Conservation (phyloP, 2,113 vertebrate species). For the Chloroceryle aenea region DNA sequence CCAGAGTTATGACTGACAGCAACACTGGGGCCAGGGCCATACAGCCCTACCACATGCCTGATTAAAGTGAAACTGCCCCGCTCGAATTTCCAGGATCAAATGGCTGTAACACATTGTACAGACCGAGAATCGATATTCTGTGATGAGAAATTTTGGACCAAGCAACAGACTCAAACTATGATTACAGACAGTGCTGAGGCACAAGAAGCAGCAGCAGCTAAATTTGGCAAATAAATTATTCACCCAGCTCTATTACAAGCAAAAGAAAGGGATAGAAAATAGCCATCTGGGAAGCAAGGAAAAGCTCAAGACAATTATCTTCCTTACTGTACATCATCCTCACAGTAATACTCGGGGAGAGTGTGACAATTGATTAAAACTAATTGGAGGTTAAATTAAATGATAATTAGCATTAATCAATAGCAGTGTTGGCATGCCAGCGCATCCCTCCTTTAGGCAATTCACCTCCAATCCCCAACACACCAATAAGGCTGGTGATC, state of each 20-base stretch:
- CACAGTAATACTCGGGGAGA: background rate
- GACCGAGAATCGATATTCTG: background rate
- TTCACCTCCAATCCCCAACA: conserved; percentile 60
- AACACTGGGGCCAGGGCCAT: background rate
- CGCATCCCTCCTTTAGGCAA: conserved; percentile 48
- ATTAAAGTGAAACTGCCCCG: conserved; percentile 24
- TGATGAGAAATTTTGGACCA: conserved; percentile 16
- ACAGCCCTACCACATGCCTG: background rate
- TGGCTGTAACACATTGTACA: background rate
- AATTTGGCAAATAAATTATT: conserved; percentile 55
- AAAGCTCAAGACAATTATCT: conserved; percentile 45
- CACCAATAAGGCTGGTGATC: conserved; percentile 62
- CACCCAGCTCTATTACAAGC: conserved; percentile 10
- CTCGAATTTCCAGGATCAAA: conserved; percentile 21
- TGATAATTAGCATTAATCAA: conserved; percentile 74
- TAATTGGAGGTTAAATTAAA: conserved; percentile 75
- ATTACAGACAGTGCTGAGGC: background rate
- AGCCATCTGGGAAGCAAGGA: conserved; percentile 37
- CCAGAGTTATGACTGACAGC: conserved; percentile 12
- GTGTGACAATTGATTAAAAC: conserved; percentile 72
- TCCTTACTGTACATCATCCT: conserved; percentile 1
- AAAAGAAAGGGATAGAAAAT: conserved; percentile 27
- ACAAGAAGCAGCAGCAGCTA: background rate
- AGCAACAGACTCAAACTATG: background rate
- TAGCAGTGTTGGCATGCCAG: conserved; percentile 47